phyloP scores from a whole-genome alignment of 2,113 vertebrate species.

The Acanthisitta chloris region DNA sequence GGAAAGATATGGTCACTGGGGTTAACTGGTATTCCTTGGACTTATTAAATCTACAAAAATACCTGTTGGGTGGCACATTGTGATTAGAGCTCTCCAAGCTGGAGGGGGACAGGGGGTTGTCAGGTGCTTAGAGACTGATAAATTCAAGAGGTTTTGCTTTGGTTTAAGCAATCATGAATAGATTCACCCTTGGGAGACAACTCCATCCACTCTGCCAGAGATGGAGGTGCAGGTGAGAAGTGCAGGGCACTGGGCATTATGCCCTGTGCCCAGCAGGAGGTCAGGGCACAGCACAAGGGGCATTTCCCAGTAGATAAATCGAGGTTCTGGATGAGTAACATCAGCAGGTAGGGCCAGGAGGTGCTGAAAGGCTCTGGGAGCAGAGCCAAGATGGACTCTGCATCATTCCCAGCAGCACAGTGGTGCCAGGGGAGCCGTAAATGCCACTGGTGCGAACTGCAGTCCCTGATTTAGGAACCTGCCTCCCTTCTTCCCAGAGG shows the following conservation, averaged over 20 bases:
- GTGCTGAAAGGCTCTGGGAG: background rate
- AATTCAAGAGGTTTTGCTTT: background rate
- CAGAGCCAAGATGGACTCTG: background rate
- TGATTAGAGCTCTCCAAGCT: background rate
- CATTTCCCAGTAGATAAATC: accelerated
- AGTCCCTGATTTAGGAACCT: background rate
- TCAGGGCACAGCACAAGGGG: background rate
- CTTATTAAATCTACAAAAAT: background rate
- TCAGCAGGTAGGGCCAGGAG: background rate
- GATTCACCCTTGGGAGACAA: background rate
- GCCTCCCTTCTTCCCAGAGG: accelerated
- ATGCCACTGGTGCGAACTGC: background rate
- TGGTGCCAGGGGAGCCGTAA: background rate
- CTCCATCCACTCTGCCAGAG: background rate
- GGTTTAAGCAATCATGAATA: accelerated
- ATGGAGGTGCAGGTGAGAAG: background rate
- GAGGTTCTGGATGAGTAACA: background rate
- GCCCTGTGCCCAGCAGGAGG: background rate
- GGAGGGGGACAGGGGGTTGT: background rate
- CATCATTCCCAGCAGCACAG: background rate
- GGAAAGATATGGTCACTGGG: background rate
- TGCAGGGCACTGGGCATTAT: background rate
- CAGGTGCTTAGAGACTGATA: background rate
- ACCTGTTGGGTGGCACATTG: accelerated
- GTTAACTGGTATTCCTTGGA: background rate